These are phyloP conservation scores for Drosophila anomalata DNA, from an alignment of 2,888 invertebrate genomes.

Conservation along the genomic window DNA sequence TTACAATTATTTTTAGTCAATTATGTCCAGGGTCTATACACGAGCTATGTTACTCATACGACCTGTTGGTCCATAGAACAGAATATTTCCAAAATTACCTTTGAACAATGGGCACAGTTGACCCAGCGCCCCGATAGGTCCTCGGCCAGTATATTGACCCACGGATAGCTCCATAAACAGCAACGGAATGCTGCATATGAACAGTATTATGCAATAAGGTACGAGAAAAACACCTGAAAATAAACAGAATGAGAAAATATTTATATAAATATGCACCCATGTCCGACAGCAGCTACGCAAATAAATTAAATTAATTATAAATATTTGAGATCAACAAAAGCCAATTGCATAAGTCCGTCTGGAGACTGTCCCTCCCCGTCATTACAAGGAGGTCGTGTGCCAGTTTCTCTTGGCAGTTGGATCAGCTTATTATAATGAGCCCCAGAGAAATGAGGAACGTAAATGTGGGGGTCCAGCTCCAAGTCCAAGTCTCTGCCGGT, in stretches of 20 bases:
- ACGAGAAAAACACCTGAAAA: conserved; percentile 95
- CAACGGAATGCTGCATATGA: conserved; percentile 95
- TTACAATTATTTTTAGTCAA: neutral
- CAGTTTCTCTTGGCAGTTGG: conserved; percentile 14
- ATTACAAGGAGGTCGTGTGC: conserved; percentile 38
- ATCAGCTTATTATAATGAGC: conserved; percentile 55
- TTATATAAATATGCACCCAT: conserved; percentile 21
- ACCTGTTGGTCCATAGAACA: neutral
- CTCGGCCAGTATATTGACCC: conserved; percentile 96
- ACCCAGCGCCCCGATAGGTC: conserved; percentile 95
- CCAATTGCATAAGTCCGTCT: conserved; percentile 41
- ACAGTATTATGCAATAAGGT: conserved; percentile 95
- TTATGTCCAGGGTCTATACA: neutral
- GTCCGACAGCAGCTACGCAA: conserved; percentile 61
- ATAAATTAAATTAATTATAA: conserved; percentile 77
- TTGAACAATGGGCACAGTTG: conserved; percentile 96
- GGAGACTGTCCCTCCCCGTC: conserved; percentile 2
- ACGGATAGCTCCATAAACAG: conserved; percentile 97
- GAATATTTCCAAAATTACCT: conserved; percentile 85
- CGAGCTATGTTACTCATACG: neutral
- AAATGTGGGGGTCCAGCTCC: conserved; percentile 38
- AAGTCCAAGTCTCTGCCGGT: conserved; percentile 1
- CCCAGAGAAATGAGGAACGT: conserved; percentile 43
- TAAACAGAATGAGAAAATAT: conserved; percentile 12
- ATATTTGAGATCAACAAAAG: conserved; percentile 71